Conservation (phyloP, 2,888 invertebrate species). For the Athalia rosae region DNA sequence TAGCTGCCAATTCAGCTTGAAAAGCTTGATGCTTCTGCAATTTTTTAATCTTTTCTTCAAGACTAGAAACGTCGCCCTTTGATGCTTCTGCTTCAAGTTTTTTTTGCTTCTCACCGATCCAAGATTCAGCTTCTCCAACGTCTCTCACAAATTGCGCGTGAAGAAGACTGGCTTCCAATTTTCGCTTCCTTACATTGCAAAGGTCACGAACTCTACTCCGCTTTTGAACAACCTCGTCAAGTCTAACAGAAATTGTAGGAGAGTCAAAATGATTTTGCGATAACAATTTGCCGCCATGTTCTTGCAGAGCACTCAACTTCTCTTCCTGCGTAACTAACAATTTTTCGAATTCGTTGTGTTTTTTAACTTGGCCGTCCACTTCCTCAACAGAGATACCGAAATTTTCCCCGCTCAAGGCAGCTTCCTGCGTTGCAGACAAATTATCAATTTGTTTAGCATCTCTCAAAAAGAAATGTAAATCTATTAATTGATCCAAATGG, state of each 20-base stretch:
- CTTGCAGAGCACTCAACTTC: constrained; percentile 86
- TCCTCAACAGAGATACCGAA: constrained; percentile 90
- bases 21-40: constrained; percentile 96
- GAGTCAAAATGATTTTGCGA: constrained; percentile 95
- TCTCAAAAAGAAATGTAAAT: constrained; percentile 94
- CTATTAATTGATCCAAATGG: constrained; percentile 91
- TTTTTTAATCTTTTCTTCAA: constrained; percentile 97
- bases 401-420: constrained; percentile 82
- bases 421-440: constrained; percentile 91
- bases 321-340: constrained; percentile 92
- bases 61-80: constrained; percentile 84
- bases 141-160: constrained; percentile 95
- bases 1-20: constrained; percentile 92
- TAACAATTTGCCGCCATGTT: constrained; percentile 90
- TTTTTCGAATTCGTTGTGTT: constrained; percentile 96
- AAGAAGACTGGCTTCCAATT: constrained; percentile 85
- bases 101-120: constrained; percentile 94
- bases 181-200: constrained; percentile 80
- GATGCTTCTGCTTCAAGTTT: constrained; percentile 88
- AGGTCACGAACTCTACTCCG: constrained; percentile 81
- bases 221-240: constrained; percentile 84
- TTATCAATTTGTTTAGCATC: constrained; percentile 96
- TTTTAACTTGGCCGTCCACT: constrained; percentile 91
- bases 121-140: constrained; percentile 91
- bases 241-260: constrained; percentile 83